Conservation (phyloP, 1,140 invertebrate genomes). For the Lerema accius region DNA sequence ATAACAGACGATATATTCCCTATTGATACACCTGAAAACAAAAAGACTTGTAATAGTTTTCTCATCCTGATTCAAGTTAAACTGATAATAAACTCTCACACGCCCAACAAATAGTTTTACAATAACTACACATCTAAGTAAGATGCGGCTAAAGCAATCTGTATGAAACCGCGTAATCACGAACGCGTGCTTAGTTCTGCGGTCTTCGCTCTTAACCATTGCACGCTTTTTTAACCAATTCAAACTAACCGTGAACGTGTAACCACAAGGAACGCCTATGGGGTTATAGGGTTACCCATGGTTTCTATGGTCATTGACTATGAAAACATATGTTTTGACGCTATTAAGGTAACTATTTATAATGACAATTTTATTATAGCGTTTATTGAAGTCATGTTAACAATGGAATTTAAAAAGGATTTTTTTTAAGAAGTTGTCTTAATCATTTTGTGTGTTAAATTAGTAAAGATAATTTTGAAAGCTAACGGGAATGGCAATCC, state of each 20-base stretch:
- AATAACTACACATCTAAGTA: constrained; percentile 9
- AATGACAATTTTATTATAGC: too few relatives aligned
- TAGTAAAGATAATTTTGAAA: too few relatives aligned
- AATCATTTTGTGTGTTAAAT: too few relatives aligned
- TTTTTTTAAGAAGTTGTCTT: too few relatives aligned
- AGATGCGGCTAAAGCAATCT: constrained; percentile 27
- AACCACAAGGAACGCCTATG: constrained; percentile 37
- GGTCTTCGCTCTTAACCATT: constrained; percentile 37
- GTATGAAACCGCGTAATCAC: constrained; percentile 36
- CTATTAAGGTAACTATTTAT: background rate
- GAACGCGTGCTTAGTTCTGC: constrained; percentile 45
- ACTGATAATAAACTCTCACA: constrained; percentile 10
- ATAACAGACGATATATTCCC: too few relatives aligned
- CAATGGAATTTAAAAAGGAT: too few relatives aligned
- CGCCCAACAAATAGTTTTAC: background rate
- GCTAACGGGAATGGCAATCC: too few relatives aligned
- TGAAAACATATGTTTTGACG: background rate
- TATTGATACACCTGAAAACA: too few relatives aligned
- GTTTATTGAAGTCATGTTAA: too few relatives aligned
- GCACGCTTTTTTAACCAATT: constrained; percentile 42
- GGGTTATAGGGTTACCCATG: constrained; percentile 6
- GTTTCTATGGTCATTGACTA: background rate
- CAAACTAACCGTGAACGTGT: constrained; percentile 43
- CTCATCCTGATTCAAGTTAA: background rate
- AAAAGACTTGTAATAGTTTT: too few relatives aligned